These are phyloP conservation scores for Hydrolagus affinis DNA, from an alignment of 2,113 vertebrate species.

Conservation along the genomic window DNA sequence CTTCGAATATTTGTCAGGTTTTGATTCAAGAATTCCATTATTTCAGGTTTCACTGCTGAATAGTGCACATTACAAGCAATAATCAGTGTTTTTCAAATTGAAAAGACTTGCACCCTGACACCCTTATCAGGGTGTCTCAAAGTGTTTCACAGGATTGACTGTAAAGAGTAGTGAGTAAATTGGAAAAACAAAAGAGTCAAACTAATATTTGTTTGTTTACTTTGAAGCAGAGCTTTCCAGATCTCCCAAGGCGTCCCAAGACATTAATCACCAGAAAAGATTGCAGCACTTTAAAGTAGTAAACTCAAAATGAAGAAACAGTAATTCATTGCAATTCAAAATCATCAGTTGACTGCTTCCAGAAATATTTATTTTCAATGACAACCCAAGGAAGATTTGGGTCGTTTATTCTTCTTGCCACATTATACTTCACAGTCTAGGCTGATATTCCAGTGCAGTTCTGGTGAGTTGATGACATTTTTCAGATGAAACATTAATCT, in stretches of 20 bases:
- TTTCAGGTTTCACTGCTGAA: background rate
- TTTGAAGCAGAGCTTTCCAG: conserved; percentile 6
- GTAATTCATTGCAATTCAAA: background rate
- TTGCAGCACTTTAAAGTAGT: background rate
- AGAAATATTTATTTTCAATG: background rate
- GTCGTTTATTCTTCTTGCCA: too few species aligned
- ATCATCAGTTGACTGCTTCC: background rate
- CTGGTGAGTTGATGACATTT: too few species aligned
- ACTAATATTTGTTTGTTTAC: conserved; percentile 25
- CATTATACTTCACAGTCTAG: too few species aligned
- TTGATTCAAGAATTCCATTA: background rate
- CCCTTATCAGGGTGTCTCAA: too few species aligned
- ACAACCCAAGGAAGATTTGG: too few species aligned
- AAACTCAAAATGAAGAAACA: background rate
- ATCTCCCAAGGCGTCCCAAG: background rate
- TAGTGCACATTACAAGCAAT: background rate
- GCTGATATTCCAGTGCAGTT: too few species aligned
- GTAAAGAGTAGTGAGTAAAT: background rate
- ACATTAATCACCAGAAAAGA: conserved; percentile 24
- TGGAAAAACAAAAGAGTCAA: conserved; percentile 22
- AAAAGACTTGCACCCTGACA: background rate
- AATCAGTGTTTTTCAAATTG: conserved; percentile 20
- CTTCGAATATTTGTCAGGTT: background rate
- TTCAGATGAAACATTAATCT: too few species aligned
- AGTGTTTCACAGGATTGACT: too few species aligned